Evolutionary conservation across 1,140 invertebrate species (phyloP).

Genomic region (Bombus breviceps): DNA sequence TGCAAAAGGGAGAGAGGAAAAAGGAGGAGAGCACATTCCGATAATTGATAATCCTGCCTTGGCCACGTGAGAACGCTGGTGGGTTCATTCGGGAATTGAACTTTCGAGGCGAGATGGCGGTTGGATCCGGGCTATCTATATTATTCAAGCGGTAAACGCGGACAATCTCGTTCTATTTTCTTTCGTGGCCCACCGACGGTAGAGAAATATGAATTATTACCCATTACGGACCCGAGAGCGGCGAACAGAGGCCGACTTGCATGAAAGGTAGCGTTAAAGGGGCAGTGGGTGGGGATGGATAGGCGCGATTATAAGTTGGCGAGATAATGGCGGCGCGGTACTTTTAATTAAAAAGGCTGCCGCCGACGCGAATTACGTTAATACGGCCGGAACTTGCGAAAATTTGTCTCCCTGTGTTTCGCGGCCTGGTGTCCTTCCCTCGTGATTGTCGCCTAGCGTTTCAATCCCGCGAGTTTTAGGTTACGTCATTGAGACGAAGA

Average conservation of each 20-base stretch:
- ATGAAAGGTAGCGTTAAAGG: neutral
- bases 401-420: conserved; percentile 41
- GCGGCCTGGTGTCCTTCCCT: neutral
- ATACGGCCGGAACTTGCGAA: conserved; percentile 61
- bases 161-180: conserved; percentile 48
- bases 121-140: neutral
- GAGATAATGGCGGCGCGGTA: conserved; percentile 74
- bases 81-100: neutral
- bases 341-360: conserved; percentile 79
- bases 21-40: neutral
- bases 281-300: conserved; percentile 39
- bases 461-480: neutral
- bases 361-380: conserved; percentile 73
- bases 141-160: conserved; percentile 42
- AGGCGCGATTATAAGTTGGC: conserved; percentile 76
- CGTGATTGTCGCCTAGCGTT: neutral
- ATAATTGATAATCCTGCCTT: neutral
- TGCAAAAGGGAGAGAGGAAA: neutral
- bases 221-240: conserved; percentile 66
- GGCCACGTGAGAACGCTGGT: rapidly evolving
- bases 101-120: neutral
- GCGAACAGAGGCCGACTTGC: conserved; percentile 68
- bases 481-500: too few species aligned
- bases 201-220: conserved; percentile 73
- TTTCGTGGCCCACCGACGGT: neutral